These are phyloP conservation scores for Pomacea maculata DNA, from an alignment of 1,140 invertebrate genomes.

Conservation along the genomic window DNA sequence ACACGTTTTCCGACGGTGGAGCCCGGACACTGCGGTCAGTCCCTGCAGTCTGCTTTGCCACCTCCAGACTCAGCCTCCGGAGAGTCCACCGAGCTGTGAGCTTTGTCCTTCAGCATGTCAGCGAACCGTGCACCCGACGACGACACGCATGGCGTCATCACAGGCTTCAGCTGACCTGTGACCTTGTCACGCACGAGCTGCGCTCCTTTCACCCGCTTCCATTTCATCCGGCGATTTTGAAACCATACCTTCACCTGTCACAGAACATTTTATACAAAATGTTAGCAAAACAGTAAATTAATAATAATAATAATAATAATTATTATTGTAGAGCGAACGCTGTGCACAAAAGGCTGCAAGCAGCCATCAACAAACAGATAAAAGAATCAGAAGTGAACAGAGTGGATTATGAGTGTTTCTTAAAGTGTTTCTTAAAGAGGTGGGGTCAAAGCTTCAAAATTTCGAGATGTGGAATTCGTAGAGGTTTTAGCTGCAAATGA, in stretches of 20 bases:
- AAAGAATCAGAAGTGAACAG: too few relatives aligned
- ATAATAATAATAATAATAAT: too few relatives aligned
- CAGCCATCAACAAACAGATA: too few relatives aligned
- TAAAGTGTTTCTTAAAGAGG: too few relatives aligned
- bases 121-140: constrained; percentile 32
- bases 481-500: too few relatives aligned
- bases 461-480: too few relatives aligned
- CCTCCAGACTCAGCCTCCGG: constrained; percentile 5
- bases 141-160: constrained; percentile 47
- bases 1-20: too few relatives aligned
- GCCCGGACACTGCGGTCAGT: background rate
- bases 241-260: constrained; percentile 55
- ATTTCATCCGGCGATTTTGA: constrained; percentile 45
- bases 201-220: constrained; percentile 55
- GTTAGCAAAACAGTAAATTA: background rate
- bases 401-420: too few relatives aligned
- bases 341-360: too few relatives aligned
- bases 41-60: constrained; percentile 15
- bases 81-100: constrained; percentile 12
- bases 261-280: constrained; percentile 38
- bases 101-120: constrained; percentile 32
- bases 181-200: constrained; percentile 52
- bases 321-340: too few relatives aligned
- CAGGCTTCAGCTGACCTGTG: constrained; percentile 51
- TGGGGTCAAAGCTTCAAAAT: too few relatives aligned